Evolutionary conservation across 2,113 vertebrate genomes (phyloP), one percentile per base, ranked within the genome.

Genomic region (Cheilinus undulatus): DNA sequence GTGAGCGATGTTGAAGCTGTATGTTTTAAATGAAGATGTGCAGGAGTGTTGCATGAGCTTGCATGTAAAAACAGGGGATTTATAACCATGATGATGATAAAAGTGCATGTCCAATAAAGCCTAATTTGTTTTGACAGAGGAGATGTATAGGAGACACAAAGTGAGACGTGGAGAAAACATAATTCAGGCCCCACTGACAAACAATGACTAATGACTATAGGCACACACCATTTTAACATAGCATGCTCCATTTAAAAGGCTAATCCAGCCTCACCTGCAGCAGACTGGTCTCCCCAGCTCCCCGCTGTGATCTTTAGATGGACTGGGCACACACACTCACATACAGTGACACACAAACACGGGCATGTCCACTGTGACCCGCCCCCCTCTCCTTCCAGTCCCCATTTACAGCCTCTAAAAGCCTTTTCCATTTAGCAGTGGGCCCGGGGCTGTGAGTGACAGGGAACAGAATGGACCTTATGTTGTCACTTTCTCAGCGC

Each of bases 391-490:
- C 58, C 75, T 46, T 80, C 84, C 78, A 71, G 17, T 78, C 64
- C 86, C 82, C 80, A 87, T 91, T 91, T 89, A 84, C 84, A 87
- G 83, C 85, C 88, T 89, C 87, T 92, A 92, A 92, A 92, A 92
- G 90, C 88, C 85, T 89, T 87, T 91, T 91, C 85, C 84, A 87
- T 92, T 90, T 89, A 90, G 67, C 90, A 84, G 82, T 76, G 77
- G 87, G 90, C 85, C 84, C 69, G 83, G 76, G 90, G 90, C 87
- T 88, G 83, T 86, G 90, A 92, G 87, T 92, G 91, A 92, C 91
- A 91, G 86, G 83, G 86, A 91, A 89, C 91, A 92, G 90, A 92
- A 92, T 92, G 88, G 86, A 88, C 90, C 90, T 90, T 91, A 89
- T 92, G 91, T 91, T 91, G 90, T 91, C 91, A 90, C 88, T 88